Percentiles rank a stretch among this genome's conserved stretches.
phyloP scores from a whole-genome alignment of 2,888 invertebrate species.

The Ormyrus pomaceus region DNA sequence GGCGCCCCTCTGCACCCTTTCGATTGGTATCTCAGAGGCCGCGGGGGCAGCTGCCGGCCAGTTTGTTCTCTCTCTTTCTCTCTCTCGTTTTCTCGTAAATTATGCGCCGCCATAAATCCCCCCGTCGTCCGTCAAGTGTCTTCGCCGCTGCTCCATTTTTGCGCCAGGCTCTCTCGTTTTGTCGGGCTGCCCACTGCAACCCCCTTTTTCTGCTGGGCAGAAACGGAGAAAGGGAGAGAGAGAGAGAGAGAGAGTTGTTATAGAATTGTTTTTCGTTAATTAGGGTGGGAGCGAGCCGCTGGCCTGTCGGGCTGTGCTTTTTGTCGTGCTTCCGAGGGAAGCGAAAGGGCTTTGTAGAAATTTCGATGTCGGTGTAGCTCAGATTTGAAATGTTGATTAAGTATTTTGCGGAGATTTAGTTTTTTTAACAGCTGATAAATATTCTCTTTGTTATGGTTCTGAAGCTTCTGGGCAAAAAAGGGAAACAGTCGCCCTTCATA shows the following conservation, averaged over 20 bases:
- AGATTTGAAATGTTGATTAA: too few relatives aligned
- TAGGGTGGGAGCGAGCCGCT: constrained; percentile 3
- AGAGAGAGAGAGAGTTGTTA: not conserved
- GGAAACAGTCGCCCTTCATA: too few relatives aligned
- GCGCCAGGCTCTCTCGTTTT: constrained; percentile 8
- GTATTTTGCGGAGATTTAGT: too few relatives aligned
- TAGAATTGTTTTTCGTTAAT: not conserved
- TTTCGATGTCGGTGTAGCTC: too few relatives aligned
- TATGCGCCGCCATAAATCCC: constrained; percentile 63
- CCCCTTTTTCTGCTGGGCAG: too few relatives aligned
- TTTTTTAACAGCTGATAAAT: too few relatives aligned
- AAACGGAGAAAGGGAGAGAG: not conserved
- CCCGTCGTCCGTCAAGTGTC: constrained; percentile 60
- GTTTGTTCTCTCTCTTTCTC: too few relatives aligned
- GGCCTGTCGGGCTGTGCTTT: not conserved
- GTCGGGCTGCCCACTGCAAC: not conserved
- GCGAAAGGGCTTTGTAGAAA: not conserved
- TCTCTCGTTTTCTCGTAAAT: constrained; percentile 59
- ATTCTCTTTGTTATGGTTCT: too few relatives aligned
- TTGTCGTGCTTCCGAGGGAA: not conserved
- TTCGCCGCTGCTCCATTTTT: constrained; percentile 47
- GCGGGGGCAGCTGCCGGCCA: constrained; percentile 7
- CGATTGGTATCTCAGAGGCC: too few relatives aligned
- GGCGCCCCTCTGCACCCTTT: too few relatives aligned
- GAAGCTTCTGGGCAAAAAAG: too few relatives aligned